Base-by-base conservation (phyloP, 2,113 vertebrate species). In the Gambusia affinis region DNA sequence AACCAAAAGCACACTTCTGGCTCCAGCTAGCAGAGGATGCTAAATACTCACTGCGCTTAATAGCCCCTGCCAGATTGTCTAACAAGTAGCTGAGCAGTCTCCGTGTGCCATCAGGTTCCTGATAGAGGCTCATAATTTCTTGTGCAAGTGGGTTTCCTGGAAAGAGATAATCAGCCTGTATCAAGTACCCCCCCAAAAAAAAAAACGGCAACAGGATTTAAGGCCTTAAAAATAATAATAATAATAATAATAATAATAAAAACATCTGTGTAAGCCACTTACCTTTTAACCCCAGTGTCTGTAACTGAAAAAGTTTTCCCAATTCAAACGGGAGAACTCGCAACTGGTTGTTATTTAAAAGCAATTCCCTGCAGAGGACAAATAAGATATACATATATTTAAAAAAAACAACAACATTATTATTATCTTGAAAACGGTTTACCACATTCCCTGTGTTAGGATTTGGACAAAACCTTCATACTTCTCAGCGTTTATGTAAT, bases 291-390 rank as follows among this genome's bases (percentile, higher is more conserved):
- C 97, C 96, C 95, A 99, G 95, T 87, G 97, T 99, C 95, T 99
- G 97, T 95, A 99, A 97, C 94, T 99, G 97, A 97, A 99, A 99
- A 91, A 99, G 96, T 96, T 99, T 99, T 91, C 97, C 97, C 96
- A 99, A 96, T 94, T 99, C 97, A 95, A 99, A 99, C 92, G 97
- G 97, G 95, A 99, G 96, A 97, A 98, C 96, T 95, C 97, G 97
- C 96, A 99, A 97, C 96, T 96, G 97, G 97, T 99, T 99, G 95
- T 99, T 96, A 96, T 99, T 99, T 98, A 99, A 98, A 97, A 97
- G 97, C 95, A 99, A 97, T 96, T 99, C 97, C 97, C 97, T 99
- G 95, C 88, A 89, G 90, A 91, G 78, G 29, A 84, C 61, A 83
- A 37, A 60, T 61, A 17, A 28, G 57, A 47, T 81, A 54, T 47